Conservation (phyloP, 1,140 invertebrate genomes). For the Lamellibrachia luymesi region DNA sequence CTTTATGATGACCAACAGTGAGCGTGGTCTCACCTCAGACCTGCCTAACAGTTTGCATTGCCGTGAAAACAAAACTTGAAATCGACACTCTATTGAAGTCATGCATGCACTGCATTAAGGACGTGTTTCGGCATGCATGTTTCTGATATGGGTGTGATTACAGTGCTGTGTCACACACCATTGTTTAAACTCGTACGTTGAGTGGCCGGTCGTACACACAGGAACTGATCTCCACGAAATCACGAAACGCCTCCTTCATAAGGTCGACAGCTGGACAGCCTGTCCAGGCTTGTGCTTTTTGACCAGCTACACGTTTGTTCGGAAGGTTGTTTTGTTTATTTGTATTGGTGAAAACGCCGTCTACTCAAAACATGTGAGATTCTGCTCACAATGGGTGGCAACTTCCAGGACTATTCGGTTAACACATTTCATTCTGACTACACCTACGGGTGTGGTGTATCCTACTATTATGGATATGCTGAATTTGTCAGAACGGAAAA, state of each 20-base stretch:
- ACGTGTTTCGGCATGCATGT: not conserved
- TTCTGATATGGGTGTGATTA: not conserved
- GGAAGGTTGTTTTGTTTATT: not conserved
- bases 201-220: not conserved
- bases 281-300: not conserved
- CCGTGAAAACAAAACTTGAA: not conserved
- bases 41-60: not conserved
- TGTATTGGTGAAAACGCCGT: not conserved
- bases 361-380: not conserved
- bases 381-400: not conserved
- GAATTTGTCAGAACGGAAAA: no score
- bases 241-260: not conserved
- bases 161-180: not conserved
- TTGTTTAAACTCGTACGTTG: not conserved
- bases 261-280: not conserved
- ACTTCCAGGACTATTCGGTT: not conserved
- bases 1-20: not conserved
- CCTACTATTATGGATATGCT: no score
- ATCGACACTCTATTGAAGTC: not conserved
- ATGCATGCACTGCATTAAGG: not conserved
- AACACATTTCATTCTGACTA: not conserved
- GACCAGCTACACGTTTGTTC: not conserved
- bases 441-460: not conserved
- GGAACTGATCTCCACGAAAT: not conserved
- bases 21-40: not conserved